Evolutionary conservation across 2,888 invertebrate species (phyloP), one percentile per base, ranked within the genome.

Genomic region (Andrena dorsata): DNA sequence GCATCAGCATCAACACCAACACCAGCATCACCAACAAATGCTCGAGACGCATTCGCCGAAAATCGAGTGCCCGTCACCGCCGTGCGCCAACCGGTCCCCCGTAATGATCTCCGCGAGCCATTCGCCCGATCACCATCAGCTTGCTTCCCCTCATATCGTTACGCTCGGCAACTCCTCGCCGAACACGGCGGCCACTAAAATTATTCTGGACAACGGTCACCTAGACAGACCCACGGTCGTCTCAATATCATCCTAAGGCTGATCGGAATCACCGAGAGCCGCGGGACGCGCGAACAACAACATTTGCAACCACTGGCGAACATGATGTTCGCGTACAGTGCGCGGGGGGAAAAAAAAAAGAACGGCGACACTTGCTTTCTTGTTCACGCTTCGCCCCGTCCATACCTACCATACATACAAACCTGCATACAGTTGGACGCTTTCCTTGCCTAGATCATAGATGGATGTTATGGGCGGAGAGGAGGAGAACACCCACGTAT

Each of bases 191-290:
- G 86, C 87, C 30, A 86, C 75, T 56, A 92, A 92, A 68, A 83
- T 90, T 2, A 89, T 94, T 83, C 86, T 90, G 85, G 92, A 94
- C 90, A 88, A 93, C 84, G 94, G 93, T 71, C 95, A 95, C 49
- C 91, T 94, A 73, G 95, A 95, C 32, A 94, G 95, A 78, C 94
- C 95, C 83, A 94, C 95, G 76, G 95, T 95, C 78, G 95, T 95
- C 41, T 95, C 95, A 80, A 92, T 95, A 91, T 92, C 91, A 23
- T 92, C 92, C 49, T 92, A 90, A 87, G 20, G 2, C 26, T n/a
- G 41, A 41, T 41, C 4, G 41, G 41, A 41, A 41, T 4, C 41
- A 10, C 1, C 41, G 13, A 41, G 41, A 41, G 41, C 41, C 41
- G 41, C 41, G 41, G 41, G 41, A 41, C 41, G 41, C 41, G 41